phyloP scores from a whole-genome alignment of 1,140 invertebrate species.

The Bombus huntii region DNA sequence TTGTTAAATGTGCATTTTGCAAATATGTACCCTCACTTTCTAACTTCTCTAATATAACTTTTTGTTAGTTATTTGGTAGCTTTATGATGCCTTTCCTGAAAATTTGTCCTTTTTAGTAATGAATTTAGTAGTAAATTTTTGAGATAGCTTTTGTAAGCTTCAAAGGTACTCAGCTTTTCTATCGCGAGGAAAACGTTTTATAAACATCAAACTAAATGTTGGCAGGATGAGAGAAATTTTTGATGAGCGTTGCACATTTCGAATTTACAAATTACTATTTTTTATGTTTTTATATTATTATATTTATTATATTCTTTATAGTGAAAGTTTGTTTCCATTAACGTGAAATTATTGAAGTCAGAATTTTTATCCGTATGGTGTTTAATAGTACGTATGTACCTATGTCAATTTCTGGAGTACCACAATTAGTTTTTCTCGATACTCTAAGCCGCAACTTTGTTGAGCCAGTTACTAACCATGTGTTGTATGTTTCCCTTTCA shows the following conservation, averaged over 20 bases:
- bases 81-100: neutral
- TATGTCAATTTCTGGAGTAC: neutral
- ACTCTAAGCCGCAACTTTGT: neutral
- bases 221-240: neutral
- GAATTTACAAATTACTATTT: neutral
- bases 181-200: neutral
- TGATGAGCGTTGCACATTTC: neutral
- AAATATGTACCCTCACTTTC: no score
- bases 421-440: neutral
- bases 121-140: neutral
- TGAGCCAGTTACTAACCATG: neutral
- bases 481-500: neutral
- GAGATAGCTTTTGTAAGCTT: neutral
- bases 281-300: neutral
- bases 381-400: neutral
- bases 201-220: neutral
- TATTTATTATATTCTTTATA: neutral
- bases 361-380: neutral
- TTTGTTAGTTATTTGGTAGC: neutral
- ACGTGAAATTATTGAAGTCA: neutral
- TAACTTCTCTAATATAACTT: neutral
- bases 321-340: neutral
- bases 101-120: neutral
- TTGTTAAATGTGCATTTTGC: neutral
- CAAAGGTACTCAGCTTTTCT: neutral